phyloP scores from a whole-genome alignment of 2,797 vertebrate species.

The Arnoldichthys spilopterus region DNA sequence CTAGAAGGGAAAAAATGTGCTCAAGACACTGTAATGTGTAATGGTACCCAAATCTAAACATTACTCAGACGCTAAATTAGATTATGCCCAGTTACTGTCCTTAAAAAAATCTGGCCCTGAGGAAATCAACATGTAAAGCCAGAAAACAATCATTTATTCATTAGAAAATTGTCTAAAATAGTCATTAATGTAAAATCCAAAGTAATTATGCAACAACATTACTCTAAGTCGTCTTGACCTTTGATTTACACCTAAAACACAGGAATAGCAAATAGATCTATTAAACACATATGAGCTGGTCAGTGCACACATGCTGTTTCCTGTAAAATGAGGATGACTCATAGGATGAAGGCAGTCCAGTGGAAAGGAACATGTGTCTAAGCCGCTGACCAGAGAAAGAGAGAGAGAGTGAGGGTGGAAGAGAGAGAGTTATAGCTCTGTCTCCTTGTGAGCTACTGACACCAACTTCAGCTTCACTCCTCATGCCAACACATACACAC shows the following conservation, averaged over 20 bases:
- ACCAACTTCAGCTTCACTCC: constrained; percentile 45
- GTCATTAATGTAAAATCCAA: background rate
- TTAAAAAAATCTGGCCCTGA: background rate
- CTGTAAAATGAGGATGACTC: constrained; percentile 60
- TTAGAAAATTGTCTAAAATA: background rate
- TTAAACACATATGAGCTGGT: constrained; percentile 19
- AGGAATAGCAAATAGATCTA: constrained; percentile 30
- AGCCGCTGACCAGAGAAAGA: constrained; percentile 44
- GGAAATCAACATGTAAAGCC: background rate
- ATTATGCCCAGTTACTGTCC: background rate
- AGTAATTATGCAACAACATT: background rate
- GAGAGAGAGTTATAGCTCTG: constrained; percentile 54
- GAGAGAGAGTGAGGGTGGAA: constrained; percentile 31
- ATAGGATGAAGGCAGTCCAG: constrained; percentile 57
- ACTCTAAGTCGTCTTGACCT: background rate
- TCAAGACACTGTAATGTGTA: background rate
- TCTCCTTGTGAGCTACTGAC: constrained; percentile 58
- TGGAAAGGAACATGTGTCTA: constrained; percentile 58
- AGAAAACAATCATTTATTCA: background rate
- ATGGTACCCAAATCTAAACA: background rate
- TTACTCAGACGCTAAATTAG: background rate
- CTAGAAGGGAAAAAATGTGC: background rate
- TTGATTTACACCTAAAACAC: background rate
- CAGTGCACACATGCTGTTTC: constrained; percentile 50
- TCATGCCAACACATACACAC: constrained; percentile 51